phyloP scores from a whole-genome alignment of 1,140 invertebrate species.

The Steinernema feltiae region DNA sequence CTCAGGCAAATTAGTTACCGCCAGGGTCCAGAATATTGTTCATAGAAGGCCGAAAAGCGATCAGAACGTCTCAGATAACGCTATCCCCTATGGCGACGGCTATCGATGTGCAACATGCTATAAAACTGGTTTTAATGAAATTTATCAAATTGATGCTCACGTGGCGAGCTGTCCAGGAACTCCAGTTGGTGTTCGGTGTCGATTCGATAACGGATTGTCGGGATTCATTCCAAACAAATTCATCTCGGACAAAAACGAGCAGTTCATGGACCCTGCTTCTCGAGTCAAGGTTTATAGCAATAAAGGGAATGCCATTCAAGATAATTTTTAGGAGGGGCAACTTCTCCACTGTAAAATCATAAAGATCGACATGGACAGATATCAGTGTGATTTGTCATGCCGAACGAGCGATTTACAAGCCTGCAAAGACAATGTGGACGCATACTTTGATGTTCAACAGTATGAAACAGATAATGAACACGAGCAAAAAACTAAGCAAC shows the following conservation, averaged over 20 bases:
- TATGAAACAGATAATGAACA: constrained; percentile 74
- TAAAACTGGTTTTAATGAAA: constrained; percentile 88
- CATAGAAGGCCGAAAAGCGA: constrained; percentile 17
- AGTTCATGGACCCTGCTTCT: constrained; percentile 81
- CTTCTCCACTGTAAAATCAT: constrained; percentile 85
- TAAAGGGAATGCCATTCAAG: too few species aligned
- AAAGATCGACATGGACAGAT: constrained; percentile 89
- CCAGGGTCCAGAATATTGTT: constrained; percentile 47
- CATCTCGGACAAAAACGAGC: constrained; percentile 76
- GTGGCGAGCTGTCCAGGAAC: constrained; percentile 77
- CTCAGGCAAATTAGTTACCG: constrained; percentile 61
- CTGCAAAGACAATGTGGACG: constrained; percentile 75
- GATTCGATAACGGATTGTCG: constrained; percentile 84
- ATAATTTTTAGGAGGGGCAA: constrained; percentile 66
- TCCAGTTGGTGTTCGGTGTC: constrained; percentile 79
- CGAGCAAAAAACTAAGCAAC: constrained; percentile 60
- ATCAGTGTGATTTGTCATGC: constrained; percentile 85
- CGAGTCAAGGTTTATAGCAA: constrained; percentile 70
- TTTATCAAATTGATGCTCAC: too few species aligned
- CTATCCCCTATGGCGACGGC: constrained; percentile 82
- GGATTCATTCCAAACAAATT: constrained; percentile 93
- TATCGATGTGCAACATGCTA: constrained; percentile 97
- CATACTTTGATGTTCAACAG: constrained; percentile 83
- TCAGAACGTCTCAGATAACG: constrained; percentile 25
- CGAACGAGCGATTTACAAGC: constrained; percentile 84